phyloP scores from a whole-genome alignment of 2,888 invertebrate genomes.

The Lysandra bellargus region DNA sequence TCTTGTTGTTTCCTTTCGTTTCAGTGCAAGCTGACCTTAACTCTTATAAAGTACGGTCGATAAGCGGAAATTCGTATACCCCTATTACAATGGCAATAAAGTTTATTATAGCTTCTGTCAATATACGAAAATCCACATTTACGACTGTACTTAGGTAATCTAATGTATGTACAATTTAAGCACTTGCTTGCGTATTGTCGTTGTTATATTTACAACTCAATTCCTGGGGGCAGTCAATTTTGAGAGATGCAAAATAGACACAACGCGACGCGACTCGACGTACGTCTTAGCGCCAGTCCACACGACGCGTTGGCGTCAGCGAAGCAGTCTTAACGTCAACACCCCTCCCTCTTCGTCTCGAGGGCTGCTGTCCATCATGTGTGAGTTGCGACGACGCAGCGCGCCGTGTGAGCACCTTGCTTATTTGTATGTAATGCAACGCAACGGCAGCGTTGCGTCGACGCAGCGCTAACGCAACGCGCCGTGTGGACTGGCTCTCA shows the following conservation, averaged over 20 bases:
- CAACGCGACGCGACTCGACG: too few species aligned
- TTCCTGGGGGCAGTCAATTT: conserved; percentile 1
- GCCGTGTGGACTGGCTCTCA: too few species aligned
- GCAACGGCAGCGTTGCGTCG: too few species aligned
- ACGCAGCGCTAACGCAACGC: too few species aligned
- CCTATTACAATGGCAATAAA: not conserved
- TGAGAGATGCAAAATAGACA: not conserved
- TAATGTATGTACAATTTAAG: conserved; percentile 63
- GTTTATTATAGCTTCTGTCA: not conserved
- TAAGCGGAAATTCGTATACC: not conserved
- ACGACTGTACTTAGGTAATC: not conserved
- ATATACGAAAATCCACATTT: not conserved
- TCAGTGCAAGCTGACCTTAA: not conserved
- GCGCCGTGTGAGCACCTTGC: too few species aligned
- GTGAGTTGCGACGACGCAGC: too few species aligned
- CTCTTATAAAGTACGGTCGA: not conserved
- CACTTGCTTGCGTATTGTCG: conserved; percentile 69
- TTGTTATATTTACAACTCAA: conserved; percentile 40
- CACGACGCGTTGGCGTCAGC: too few species aligned
- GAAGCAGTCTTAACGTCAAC: too few species aligned
- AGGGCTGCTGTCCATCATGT: too few species aligned
- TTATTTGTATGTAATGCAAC: too few species aligned
- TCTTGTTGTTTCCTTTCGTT: not conserved
- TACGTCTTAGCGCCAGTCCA: too few species aligned
- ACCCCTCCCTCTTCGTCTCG: too few species aligned